These are phyloP conservation scores for Aldrovandia affinis DNA, from an alignment of 2,797 vertebrate genomes.

Conservation along the genomic window DNA sequence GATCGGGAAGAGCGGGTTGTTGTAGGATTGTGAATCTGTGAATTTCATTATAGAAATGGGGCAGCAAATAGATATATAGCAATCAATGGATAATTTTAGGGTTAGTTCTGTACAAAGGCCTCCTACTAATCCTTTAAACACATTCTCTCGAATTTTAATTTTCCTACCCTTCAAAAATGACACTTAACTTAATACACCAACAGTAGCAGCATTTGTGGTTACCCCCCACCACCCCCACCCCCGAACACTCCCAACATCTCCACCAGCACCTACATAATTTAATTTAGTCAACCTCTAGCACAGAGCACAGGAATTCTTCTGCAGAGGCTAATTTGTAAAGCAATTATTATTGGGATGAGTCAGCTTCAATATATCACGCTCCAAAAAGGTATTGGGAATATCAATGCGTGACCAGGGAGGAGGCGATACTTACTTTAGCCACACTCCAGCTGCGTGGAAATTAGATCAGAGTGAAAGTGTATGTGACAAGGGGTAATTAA, in stretches of 20 bases:
- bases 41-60: not conserved
- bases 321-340: slow-evolving; percentile 42
- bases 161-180: not conserved
- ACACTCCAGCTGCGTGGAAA: slow-evolving; percentile 60
- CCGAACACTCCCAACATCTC: not conserved
- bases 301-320: slow-evolving; percentile 26
- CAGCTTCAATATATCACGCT: slow-evolving; percentile 56
- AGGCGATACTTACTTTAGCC: slow-evolving; percentile 39
- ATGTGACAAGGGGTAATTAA: slow-evolving; percentile 93
- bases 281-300: slow-evolving; percentile 39
- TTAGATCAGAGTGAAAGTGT: slow-evolving; percentile 79
- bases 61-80: not conserved
- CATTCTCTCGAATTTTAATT: not conserved
- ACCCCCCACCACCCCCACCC: not conserved
- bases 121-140: not conserved
- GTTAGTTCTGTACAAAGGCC: not conserved
- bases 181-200: not conserved
- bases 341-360: slow-evolving; percentile 64
- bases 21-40: not conserved
- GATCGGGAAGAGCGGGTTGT: not conserved
- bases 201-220: not conserved
- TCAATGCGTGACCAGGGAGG: slow-evolving; percentile 44
- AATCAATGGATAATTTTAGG: not conserved
- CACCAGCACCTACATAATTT: slow-evolving; percentile 39
- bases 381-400: slow-evolving; percentile 46